Conservation (phyloP, 2,113 vertebrate genomes). For the Chitala chitala region DNA sequence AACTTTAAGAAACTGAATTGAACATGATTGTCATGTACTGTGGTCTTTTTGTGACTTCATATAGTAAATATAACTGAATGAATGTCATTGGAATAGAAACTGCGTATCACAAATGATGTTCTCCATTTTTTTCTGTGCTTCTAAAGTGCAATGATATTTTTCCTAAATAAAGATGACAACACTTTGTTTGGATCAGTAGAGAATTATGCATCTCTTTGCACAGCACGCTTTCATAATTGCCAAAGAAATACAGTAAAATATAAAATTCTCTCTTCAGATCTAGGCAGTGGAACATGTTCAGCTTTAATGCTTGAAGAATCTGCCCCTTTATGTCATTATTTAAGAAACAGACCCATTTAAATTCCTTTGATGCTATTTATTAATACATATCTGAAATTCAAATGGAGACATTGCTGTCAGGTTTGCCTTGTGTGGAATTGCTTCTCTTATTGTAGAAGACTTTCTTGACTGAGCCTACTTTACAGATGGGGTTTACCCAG, state of each 20-base stretch:
- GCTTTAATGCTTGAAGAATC: background rate
- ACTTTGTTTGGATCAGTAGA: background rate
- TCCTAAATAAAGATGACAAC: background rate
- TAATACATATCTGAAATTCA: background rate
- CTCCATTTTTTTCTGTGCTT: background rate
- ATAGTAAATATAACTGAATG: background rate
- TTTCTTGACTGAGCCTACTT: too few relatives aligned
- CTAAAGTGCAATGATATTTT: background rate
- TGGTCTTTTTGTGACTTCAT: background rate
- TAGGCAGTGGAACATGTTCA: background rate
- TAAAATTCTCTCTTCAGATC: background rate
- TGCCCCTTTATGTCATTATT: background rate
- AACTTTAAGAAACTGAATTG: background rate
- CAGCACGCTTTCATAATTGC: conserved; percentile 3
- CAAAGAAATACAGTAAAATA: background rate
- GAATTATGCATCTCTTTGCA: background rate
- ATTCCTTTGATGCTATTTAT: background rate
- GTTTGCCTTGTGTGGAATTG: too few relatives aligned
- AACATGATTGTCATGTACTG: background rate
- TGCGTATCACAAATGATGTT: background rate
- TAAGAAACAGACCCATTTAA: background rate
- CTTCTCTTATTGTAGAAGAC: too few relatives aligned
- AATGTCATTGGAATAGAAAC: conserved; percentile 4
- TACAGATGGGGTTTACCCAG: too few relatives aligned
- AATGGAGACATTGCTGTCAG: background rate